Conservation (phyloP, 2,888 invertebrate species). For the Lasiommata megera region DNA sequence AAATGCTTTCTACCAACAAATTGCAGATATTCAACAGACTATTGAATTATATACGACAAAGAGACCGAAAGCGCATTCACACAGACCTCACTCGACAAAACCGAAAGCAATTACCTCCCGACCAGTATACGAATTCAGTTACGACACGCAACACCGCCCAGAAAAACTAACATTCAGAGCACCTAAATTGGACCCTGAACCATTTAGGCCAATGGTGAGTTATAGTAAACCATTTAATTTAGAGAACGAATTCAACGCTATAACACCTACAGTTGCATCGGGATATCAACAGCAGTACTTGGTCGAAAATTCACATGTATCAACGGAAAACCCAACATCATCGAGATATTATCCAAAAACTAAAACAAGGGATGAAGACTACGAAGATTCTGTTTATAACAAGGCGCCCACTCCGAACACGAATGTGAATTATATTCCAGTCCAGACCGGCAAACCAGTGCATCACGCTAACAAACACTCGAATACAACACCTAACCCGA, state of each 20-base stretch:
- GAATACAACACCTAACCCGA: conserved; percentile 78
- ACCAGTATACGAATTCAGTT: conserved; percentile 87
- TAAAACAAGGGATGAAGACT: conserved; percentile 72
- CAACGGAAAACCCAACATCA: conserved; percentile 76
- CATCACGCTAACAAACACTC: conserved; percentile 56
- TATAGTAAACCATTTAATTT: conserved; percentile 76
- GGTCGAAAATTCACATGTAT: conserved; percentile 69
- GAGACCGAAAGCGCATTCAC: conserved; percentile 74
- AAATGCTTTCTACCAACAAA: conserved; percentile 83
- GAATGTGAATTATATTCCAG: conserved; percentile 58
- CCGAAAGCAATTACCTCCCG: conserved; percentile 78
- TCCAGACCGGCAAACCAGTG: conserved; percentile 59
- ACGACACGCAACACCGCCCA: conserved; percentile 81
- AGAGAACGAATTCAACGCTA: conserved; percentile 68
- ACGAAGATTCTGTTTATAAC: conserved; percentile 55
- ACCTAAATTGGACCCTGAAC: conserved; percentile 80
- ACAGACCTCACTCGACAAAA: conserved; percentile 63
- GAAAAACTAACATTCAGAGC: conserved; percentile 73
- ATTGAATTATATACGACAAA: conserved; percentile 83
- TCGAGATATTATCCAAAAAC: conserved; percentile 75
- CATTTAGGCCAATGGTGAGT: conserved; percentile 84
- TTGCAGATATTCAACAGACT: conserved; percentile 84
- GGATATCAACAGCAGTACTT: conserved; percentile 68
- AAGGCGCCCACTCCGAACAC: conserved; percentile 55
- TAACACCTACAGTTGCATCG: conserved; percentile 63